Conservation (phyloP, 2,113 vertebrate species). For the Ginglymostoma cirratum region DNA sequence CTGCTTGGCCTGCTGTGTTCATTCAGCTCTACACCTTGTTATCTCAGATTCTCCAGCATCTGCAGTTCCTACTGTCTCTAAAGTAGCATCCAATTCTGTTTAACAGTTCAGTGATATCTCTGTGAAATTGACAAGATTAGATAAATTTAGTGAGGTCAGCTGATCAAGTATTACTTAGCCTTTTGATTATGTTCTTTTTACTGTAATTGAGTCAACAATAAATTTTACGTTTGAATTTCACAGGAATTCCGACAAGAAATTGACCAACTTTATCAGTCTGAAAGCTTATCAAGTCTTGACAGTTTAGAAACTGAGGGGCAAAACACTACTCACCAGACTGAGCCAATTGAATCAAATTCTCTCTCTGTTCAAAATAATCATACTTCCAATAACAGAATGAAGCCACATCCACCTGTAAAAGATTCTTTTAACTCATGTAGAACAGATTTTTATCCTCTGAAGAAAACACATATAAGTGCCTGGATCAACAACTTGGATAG, state of each 20-base stretch:
- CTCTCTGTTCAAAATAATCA: slow-evolving; percentile 47
- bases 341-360: slow-evolving; percentile 44
- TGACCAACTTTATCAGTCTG: slow-evolving; percentile 59
- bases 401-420: slow-evolving; percentile 45
- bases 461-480: slow-evolving; percentile 54
- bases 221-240: slow-evolving; percentile 29
- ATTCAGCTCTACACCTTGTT: too few relatives aligned
- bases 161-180: neutral
- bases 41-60: too few relatives aligned
- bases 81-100: neutral
- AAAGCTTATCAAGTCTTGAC: slow-evolving; percentile 75
- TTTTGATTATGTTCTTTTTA: neutral
- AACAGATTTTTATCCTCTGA: slow-evolving; percentile 46
- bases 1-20: too few relatives aligned
- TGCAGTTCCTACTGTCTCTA: too few relatives aligned
- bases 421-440: slow-evolving; percentile 43
- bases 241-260: slow-evolving; percentile 67
- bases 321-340: slow-evolving; percentile 49
- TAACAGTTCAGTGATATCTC: neutral
- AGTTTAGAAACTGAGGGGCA: slow-evolving; percentile 72
- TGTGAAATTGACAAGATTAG: neutral
- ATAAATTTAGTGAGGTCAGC: neutral
- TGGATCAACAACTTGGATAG: slow-evolving; percentile 52
- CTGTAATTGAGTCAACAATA: neutral
- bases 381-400: slow-evolving; percentile 44